A percentile compares a stretch with the other conserved stretches of the same genome.
These are phyloP conservation scores for Leptoclinus maculatus DNA, from an alignment of 2,797 vertebrate genomes.

Conservation along the genomic window DNA sequence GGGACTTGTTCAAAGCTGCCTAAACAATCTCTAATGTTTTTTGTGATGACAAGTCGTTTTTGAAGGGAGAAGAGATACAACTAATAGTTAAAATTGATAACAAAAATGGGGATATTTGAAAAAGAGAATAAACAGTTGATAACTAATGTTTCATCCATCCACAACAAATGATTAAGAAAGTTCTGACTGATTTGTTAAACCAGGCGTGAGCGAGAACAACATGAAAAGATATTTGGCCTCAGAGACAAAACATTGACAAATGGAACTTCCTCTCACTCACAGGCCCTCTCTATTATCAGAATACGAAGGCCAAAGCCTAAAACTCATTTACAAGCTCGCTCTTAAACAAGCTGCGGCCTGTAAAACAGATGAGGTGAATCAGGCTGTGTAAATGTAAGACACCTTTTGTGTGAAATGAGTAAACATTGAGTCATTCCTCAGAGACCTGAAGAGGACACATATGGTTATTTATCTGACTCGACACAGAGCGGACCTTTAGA, in stretches of 20 bases:
- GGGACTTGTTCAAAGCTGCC: neutral
- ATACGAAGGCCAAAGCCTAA: neutral
- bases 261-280: neutral
- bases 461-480: neutral
- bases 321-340: neutral
- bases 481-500: neutral
- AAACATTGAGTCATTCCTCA: conserved; percentile 1
- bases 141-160: neutral
- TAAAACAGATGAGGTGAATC: neutral
- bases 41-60: neutral
- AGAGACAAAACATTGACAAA: rapidly evolving
- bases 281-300: neutral
- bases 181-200: neutral
- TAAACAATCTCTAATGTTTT: too few species aligned
- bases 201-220: neutral
- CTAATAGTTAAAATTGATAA: neutral
- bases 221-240: neutral
- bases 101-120: neutral
- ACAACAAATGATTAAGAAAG: neutral
- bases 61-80: neutral
- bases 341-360: neutral
- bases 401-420: neutral
- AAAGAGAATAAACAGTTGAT: neutral
- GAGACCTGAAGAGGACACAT: neutral
- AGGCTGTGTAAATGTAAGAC: neutral